Evolutionary conservation across 1,140 invertebrate species (phyloP).

Genomic region (Drosophila gunungcola): DNA sequence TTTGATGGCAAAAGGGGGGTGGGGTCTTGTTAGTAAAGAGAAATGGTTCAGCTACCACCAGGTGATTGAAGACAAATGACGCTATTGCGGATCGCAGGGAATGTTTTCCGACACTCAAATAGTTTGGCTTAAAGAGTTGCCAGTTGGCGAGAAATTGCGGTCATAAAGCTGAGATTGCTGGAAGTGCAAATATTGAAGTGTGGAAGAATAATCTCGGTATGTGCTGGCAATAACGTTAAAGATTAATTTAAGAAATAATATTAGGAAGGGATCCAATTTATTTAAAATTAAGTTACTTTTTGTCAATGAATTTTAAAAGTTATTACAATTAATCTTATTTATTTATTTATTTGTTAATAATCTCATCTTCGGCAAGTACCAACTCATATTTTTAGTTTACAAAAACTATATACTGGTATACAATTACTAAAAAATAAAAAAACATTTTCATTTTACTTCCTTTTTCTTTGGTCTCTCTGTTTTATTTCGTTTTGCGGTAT

Average conservation of each 20-base stretch:
- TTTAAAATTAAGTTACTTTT: neutral
- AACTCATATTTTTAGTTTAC: neutral
- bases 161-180: constrained; percentile 22
- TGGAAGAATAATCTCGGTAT: neutral
- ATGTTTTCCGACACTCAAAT: constrained; percentile 28
- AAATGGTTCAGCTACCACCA: constrained; percentile 24
- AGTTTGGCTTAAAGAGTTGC: constrained; percentile 43
- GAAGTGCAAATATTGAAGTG: neutral
- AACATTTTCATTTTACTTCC: neutral
- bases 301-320: neutral
- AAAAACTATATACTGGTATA: too few species aligned
- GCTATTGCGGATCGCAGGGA: constrained; percentile 20
- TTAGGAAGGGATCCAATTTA: too few species aligned
- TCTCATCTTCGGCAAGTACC: too few species aligned
- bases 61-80: constrained; percentile 36
- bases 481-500: neutral
- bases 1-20: constrained; percentile 1
- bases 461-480: neutral
- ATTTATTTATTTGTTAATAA: too few species aligned
- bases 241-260: neutral
- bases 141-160: constrained; percentile 16
- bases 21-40: constrained; percentile 10
- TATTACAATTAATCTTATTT: too few species aligned
- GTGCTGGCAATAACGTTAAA: neutral
- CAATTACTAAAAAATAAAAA: neutral